Base-by-base conservation (phyloP, 2,888 invertebrate genomes). In the Leucania comma region DNA sequence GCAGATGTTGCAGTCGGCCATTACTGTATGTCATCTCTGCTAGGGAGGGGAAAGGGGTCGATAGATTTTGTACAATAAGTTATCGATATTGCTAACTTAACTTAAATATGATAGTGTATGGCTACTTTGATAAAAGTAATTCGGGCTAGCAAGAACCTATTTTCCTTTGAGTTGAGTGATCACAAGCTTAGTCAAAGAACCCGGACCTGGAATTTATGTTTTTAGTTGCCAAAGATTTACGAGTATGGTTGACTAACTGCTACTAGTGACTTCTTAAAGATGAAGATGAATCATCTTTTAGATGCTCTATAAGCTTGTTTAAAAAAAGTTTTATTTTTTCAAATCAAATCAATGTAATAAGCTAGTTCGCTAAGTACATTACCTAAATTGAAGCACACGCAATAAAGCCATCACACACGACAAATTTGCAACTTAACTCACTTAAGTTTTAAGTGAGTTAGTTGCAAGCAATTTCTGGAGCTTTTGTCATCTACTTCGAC, bases 1-100 rank as follows among this genome's bases (percentile, higher is more conserved):
- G 86, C 94, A 95, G 93, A 93, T 94, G 95, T 91, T 88, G 89
- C 83, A 90, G 89, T 88, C 90, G 86, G 83, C 93, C 93, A 95
- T 95, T 95, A 95, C 95, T 93, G 94, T 95, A 93, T 91, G 94
- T 95, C 95, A 95, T 94, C 93, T 92, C 87, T 82, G 86, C 83
- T 88, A 92, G 91, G 60, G 92, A 53, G 77, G 92, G 68, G 86
- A 67, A 38, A 26, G 22, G n/a, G 1, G 67, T 78, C 64, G 60
- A 65, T 70, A 29, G 20, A n/a, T 46, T 65, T 51, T 71, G 29
- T 29, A 20, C 3, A 20, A 35, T 53, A 48, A 48, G 14, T 48
- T 46, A 17, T 46, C 56, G 42, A 78, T 24, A 42, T 5, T 42
- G 5, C 1, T 42, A 1, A 6, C 1, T 42, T 42, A 1, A 14